phyloP scores from a whole-genome alignment of 1,140 invertebrate genomes.

The Bombus cullumanus region DNA sequence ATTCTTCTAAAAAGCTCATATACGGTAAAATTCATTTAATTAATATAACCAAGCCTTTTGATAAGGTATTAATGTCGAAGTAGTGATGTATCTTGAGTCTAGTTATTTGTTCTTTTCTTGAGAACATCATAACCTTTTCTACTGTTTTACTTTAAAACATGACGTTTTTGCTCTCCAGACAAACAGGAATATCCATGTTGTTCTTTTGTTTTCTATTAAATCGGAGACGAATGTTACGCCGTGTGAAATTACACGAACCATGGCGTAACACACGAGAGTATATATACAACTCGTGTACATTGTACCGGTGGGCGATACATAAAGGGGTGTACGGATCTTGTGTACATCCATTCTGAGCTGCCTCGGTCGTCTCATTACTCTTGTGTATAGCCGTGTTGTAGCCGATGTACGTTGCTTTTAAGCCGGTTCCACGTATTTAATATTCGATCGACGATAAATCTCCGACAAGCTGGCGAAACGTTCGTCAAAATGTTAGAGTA shows the following conservation, averaged over 20 bases:
- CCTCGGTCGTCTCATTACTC: conserved; percentile 2
- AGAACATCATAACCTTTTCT: no score
- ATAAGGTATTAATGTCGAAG: no score
- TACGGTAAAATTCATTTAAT: no score
- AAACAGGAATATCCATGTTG: background rate
- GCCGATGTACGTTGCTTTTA: background rate
- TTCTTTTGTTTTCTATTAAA: conserved; percentile 10
- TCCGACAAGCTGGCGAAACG: background rate
- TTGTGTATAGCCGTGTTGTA: background rate
- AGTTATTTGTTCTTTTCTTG: no score
- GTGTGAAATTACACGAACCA: conserved; percentile 18
- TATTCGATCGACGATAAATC: background rate
- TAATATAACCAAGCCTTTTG: no score
- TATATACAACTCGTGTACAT: background rate
- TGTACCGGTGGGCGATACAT: background rate
- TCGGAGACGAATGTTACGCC: conserved; percentile 15
- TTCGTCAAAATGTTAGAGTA: background rate
- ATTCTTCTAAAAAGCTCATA: no score
- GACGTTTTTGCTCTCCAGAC: background rate
- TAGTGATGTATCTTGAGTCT: no score
- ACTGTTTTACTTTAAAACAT: no score
- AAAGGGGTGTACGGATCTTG: conserved; percentile 1
- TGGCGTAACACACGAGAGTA: background rate
- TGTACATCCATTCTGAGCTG: background rate
- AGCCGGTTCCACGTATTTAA: background rate